A percentile compares a stretch with the other conserved stretches of the same genome.
Conservation (phyloP, 2,888 invertebrate species). For the Apodemia mormo region DNA sequence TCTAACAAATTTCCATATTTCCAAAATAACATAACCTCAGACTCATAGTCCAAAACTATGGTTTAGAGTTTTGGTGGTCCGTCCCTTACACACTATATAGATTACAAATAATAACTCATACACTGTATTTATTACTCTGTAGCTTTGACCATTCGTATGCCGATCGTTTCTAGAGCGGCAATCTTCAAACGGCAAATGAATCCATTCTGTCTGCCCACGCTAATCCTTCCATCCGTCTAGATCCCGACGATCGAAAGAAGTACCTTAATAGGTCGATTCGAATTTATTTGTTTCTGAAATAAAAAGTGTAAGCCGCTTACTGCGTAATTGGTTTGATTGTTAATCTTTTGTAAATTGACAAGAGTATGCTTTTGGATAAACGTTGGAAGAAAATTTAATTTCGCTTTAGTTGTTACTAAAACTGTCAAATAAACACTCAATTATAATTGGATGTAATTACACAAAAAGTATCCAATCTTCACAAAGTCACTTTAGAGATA, state of each 20-base stretch:
- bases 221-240: conserved; percentile 57
- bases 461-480: too few relatives aligned
- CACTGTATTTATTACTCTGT: conserved; percentile 29
- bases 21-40: too few relatives aligned
- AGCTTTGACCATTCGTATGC: conserved; percentile 43
- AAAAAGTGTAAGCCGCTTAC: conserved; percentile 40
- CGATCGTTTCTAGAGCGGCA: conserved; percentile 37
- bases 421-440: background rate
- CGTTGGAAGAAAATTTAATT: background rate
- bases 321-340: background rate
- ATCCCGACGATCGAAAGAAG: conserved; percentile 58
- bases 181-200: conserved; percentile 49
- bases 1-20: too few relatives aligned
- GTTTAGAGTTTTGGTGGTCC: too few relatives aligned
- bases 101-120: background rate
- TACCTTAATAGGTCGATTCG: conserved; percentile 68
- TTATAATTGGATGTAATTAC: too few relatives aligned
- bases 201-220: conserved; percentile 39
- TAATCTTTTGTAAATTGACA: background rate
- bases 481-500: too few relatives aligned
- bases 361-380: background rate
- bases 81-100: too few relatives aligned
- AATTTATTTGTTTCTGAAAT: conserved; percentile 59
- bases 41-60: too few relatives aligned
- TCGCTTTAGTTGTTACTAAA: background rate